These are phyloP conservation scores for Rousettus madagascariensis DNA, from an alignment of 2,797 vertebrate species.

Conservation along the genomic window DNA sequence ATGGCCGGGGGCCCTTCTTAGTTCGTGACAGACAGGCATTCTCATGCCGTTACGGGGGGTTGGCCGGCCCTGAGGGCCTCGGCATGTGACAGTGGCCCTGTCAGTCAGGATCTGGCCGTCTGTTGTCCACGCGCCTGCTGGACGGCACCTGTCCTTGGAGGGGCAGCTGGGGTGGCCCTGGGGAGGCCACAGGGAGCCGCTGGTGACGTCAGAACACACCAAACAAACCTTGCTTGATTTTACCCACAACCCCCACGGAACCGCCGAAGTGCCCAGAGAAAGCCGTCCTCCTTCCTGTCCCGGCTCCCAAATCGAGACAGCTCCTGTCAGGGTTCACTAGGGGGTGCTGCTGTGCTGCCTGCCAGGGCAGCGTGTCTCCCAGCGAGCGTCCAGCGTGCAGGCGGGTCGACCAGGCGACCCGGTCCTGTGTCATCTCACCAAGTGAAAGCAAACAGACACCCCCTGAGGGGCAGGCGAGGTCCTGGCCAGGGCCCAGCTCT, in stretches of 20 bases:
- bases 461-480: background rate
- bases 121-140: background rate
- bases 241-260: background rate
- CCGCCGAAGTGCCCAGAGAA: background rate
- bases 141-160: background rate
- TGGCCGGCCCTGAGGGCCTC: background rate
- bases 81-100: background rate
- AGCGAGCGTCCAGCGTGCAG: background rate
- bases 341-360: too few species aligned
- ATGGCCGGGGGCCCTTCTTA: background rate
- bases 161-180: too few species aligned
- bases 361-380: background rate
- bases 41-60: accelerated
- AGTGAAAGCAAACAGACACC: background rate
- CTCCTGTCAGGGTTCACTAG: background rate
- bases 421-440: background rate
- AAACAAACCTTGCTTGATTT: background rate
- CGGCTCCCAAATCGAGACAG: accelerated
- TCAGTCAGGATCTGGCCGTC: background rate
- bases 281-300: background rate
- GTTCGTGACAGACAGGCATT: background rate
- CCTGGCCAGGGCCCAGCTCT: background rate
- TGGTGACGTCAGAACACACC: background rate
- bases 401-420: accelerated
- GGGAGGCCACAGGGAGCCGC: background rate